Base-by-base conservation (phyloP, 2,113 vertebrate genomes). In the Xerus inauris region DNA sequence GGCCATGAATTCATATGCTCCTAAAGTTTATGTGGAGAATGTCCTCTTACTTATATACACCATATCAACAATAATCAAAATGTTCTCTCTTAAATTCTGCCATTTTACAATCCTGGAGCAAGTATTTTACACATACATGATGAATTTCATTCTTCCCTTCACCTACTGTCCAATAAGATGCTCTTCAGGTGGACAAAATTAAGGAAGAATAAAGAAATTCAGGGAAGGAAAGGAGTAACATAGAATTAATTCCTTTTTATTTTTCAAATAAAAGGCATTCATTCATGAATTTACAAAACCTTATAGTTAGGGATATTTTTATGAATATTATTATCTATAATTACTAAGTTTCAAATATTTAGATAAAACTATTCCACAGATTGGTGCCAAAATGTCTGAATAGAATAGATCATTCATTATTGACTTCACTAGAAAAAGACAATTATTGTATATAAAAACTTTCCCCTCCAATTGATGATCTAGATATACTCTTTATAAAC, bases 31-130 rank as follows among this genome's bases (percentile, higher is more conserved):
- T 96, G 83, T 97, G 95, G 91, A 98, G 97, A 98, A 99, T 98
- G 98, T 98, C 98, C 98, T 98, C 98, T 96, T 97, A 95, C 97
- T 98, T 99, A 92, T 98, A 97, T 97, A 98, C 22, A 97, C 40
- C 47, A 97, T 97, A 97, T 98, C 98, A 98, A 95, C 94, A 95
- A 96, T 88, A 98, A 97, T 81, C 75, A 96, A 97, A 98, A 97
- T 88, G 51, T 95, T 96, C 42, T 97, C 82, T 90, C 65, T 92
- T 94, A 95, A 92, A 98, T 92, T 96, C 96, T 98, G 84, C 87
- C 96, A 97, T 96, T 97, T 98, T 96, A 96, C 72, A 98, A 59
- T 97, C 30, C 64, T 96, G 94, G 64, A 86, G 59, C 84, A 95
- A 96, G 83, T 77, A 24, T 69, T 96, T 96, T 94, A 79, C 0